Percentiles rank a stretch among this genome's conserved stretches.
These are phyloP conservation scores for Diadegma fenestrale DNA, from an alignment of 2,888 invertebrate species.

Conservation along the genomic window DNA sequence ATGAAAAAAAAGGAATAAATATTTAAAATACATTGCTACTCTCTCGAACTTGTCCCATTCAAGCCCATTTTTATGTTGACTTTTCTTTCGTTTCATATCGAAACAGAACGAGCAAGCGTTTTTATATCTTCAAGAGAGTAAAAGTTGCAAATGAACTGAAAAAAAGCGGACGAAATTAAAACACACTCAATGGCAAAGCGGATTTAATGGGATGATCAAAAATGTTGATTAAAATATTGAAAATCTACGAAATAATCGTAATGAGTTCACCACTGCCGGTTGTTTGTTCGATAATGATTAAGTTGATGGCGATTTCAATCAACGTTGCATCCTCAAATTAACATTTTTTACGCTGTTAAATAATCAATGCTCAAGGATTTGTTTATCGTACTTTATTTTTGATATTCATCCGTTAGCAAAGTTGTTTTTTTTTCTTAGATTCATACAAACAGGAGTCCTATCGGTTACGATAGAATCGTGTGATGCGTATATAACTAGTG, in stretches of 20 bases:
- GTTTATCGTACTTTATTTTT: constrained; percentile 28
- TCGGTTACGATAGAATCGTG: constrained; percentile 51
- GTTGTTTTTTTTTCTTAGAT: constrained; percentile 28
- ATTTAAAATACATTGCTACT: constrained; percentile 83
- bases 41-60: constrained; percentile 54
- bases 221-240: not conserved
- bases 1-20: constrained; percentile 84
- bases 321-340: constrained; percentile 43
- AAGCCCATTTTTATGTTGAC: constrained; percentile 43
- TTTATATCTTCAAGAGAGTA: not conserved
- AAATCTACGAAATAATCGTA: not conserved
- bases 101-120: constrained; percentile 6
- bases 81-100: constrained; percentile 25
- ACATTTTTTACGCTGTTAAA: constrained; percentile 58
- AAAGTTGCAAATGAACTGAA: not conserved
- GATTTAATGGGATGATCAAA: not conserved
- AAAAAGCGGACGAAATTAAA: not conserved
- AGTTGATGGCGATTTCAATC: not conserved
- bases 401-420: constrained; percentile 44
- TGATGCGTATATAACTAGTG: constrained; percentile 54
- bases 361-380: constrained; percentile 35
- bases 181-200: not conserved
- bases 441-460: constrained; percentile 40
- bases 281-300: not conserved
- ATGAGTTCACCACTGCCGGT: not conserved